Base-by-base conservation (phyloP, 1,140 invertebrate species). In the Aphelenchoides fujianensis region DNA sequence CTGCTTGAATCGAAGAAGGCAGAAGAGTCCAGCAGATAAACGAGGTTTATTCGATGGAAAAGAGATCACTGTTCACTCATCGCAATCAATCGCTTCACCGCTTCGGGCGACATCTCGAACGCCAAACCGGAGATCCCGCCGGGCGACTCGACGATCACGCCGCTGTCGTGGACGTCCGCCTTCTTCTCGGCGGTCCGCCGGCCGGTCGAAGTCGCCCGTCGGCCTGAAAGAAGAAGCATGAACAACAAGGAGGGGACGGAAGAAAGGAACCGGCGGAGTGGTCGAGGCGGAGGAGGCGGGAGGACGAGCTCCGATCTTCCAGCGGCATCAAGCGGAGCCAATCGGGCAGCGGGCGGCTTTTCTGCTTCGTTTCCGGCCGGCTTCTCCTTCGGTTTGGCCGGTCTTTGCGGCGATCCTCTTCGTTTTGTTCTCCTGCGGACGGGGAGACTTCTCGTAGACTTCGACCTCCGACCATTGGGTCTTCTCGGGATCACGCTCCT, bases 351-450 rank as follows among this genome's bases (percentile, higher is more conserved):
- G 12, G 41, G 23, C 23, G 41, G 12, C 23, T 23, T 16, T 48
- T 48, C 41, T 12, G 23, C 41, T 48, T n/a, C n/a, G 41, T 48
- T 48, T 48, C n/a, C n/a, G n/a, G n/a, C n/a, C n/a, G n/a, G n/a
- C n/a, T n/a, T 16, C 41, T 48, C 23, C 23, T 48, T 48, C 41
- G 41, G 41, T 48, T 59, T 59, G 12, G 5, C 27, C 28, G 55
- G 12, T 59, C 34, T 59, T 59, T 27, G 55, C 41, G 41, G 12
- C 41, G n/a, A n/a, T n/a, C n/a, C n/a, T 48, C 7, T 59, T 59
- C 5, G 5, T 59, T 59, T 59, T 59, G 19, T 19, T 59, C 55
- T 59, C 55, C 7, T 59, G 12, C 5, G 5, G 55, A 59, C 55
- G 55, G 34, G 55, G 23, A 27, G 55, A 59, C 23, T 32, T 59